A percentile compares a stretch with the other conserved stretches of the same genome.
Evolutionary conservation across 2,797 vertebrate genomes (phyloP).

Genomic region (Tinamus major): DNA sequence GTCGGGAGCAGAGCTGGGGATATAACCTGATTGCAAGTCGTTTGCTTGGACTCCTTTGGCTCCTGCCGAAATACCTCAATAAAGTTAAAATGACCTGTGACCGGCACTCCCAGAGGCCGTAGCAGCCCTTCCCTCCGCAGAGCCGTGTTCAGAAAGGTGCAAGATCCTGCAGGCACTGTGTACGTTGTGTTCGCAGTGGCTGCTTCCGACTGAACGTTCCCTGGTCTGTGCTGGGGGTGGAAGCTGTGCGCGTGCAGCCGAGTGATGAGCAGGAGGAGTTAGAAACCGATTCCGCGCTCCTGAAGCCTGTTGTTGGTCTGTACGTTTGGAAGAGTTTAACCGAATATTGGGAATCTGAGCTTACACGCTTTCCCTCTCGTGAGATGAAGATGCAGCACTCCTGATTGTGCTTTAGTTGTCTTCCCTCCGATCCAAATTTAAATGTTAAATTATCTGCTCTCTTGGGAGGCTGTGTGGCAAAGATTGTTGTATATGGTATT

Average conservation of each 20-base stretch:
- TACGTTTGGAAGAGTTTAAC: slow-evolving; percentile 21
- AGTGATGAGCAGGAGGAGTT: not conserved
- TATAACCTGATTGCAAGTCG: slow-evolving; percentile 4
- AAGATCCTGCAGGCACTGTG: not conserved
- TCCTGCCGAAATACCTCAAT: slow-evolving; percentile 51
- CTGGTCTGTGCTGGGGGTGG: not conserved
- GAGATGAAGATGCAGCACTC: not conserved
- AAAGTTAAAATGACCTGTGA: slow-evolving; percentile 67
- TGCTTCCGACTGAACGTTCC: not conserved
- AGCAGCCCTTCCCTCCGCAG: slow-evolving; percentile 48
- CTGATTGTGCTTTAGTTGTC: not conserved
- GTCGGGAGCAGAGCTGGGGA: not conserved
- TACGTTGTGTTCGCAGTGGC: not conserved
- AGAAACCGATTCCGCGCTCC: not conserved
- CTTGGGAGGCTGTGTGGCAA: not conserved
- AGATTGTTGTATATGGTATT: not conserved
- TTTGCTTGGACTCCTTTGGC: slow-evolving; percentile 31
- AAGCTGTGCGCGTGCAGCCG: not conserved
- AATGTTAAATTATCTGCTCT: not conserved
- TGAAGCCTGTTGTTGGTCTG: not conserved
- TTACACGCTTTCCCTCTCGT: not conserved
- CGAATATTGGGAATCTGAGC: not conserved
- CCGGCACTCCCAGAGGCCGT: slow-evolving; percentile 18
- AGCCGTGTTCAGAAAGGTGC: slow-evolving; percentile 64
- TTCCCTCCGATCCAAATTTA: not conserved